Evolutionary conservation across 2,113 vertebrate genomes (phyloP).

Genomic region (Okapia johnstoni): DNA sequence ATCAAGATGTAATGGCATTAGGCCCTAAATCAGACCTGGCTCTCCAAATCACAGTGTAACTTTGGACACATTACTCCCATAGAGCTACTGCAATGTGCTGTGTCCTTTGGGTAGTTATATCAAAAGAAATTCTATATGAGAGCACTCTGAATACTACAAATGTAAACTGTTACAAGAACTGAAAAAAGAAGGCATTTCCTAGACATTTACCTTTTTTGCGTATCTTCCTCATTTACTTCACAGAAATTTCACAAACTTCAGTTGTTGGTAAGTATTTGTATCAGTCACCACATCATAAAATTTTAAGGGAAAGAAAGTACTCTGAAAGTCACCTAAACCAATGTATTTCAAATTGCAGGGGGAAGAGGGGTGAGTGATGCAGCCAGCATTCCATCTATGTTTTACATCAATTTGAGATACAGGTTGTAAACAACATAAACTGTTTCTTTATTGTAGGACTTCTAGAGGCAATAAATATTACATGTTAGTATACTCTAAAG

Average conservation of each 20-base stretch:
- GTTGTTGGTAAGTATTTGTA: background rate
- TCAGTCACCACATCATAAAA: background rate
- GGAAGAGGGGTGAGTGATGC: background rate
- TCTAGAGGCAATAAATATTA: background rate
- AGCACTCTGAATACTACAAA: background rate
- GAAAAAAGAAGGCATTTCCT: background rate
- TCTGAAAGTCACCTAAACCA: constrained; percentile 37
- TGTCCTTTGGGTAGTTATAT: background rate
- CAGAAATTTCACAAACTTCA: constrained; percentile 4
- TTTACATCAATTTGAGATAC: constrained; percentile 9
- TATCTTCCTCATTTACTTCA: background rate
- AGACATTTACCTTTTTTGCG: background rate
- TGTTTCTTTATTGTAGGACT: background rate
- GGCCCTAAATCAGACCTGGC: background rate
- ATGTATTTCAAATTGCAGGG: background rate
- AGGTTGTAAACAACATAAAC: background rate
- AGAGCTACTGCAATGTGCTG: background rate
- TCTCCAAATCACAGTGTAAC: background rate
- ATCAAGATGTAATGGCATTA: background rate
- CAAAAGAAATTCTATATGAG: background rate
- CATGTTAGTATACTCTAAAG: background rate
- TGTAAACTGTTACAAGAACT: background rate
- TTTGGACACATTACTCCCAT: background rate
- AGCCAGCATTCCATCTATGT: background rate
- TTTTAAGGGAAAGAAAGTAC: background rate